These are phyloP conservation scores for Galeruca laticollis DNA, from an alignment of 2,888 invertebrate species.

Conservation along the genomic window DNA sequence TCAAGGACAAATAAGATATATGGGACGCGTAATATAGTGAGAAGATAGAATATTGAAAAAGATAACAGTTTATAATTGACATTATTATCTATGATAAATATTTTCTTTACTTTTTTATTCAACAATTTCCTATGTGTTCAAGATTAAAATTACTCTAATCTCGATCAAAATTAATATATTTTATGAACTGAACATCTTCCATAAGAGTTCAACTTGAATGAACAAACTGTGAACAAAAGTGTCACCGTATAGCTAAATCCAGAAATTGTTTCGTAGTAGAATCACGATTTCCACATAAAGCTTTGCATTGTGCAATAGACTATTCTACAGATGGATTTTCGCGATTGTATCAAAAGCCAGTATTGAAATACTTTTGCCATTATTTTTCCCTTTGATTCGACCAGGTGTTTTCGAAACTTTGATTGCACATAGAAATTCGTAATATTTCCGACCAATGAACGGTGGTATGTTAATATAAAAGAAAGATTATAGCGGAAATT, in stretches of 20 bases:
- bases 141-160: too few species aligned
- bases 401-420: constrained; percentile 13
- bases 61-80: too few species aligned
- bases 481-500: not conserved
- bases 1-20: too few species aligned
- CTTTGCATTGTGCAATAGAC: constrained; percentile 8
- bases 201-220: too few species aligned
- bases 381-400: constrained; percentile 4
- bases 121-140: too few species aligned
- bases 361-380: constrained; percentile 14
- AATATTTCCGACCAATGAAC: not conserved
- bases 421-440: constrained; percentile 1
- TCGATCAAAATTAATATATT: not conserved
- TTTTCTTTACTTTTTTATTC: too few species aligned
- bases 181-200: too few species aligned
- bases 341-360: constrained; percentile 11
- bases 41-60: too few species aligned
- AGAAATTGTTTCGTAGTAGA: constrained; percentile 31
- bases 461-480: not conserved
- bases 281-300: constrained; percentile 18
- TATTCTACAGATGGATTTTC: constrained; percentile 5
- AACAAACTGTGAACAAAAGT: constrained; percentile 14
- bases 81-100: too few species aligned
- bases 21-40: too few species aligned
- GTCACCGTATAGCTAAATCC: constrained; percentile 1